Percentiles rank a stretch among this genome's conserved stretches.
Conservation (phyloP, 2,797 vertebrate genomes). For the Malurus leucopterus region DNA sequence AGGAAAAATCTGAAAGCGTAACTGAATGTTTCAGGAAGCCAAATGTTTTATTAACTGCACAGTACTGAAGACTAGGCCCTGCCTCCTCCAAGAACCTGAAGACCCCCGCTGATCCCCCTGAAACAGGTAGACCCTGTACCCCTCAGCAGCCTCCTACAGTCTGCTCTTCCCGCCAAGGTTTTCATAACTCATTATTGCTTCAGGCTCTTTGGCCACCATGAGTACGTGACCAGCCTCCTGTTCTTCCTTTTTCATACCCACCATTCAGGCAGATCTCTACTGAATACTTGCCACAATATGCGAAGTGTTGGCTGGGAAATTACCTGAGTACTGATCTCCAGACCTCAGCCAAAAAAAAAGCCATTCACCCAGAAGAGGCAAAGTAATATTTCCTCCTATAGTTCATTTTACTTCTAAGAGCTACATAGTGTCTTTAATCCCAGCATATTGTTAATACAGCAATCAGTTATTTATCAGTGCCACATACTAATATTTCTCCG, state of each 20-base stretch:
- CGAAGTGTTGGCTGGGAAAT: neutral
- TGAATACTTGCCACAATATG: neutral
- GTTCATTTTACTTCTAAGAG: neutral
- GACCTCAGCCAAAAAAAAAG: neutral
- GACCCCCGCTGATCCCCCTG: neutral
- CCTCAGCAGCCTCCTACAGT: neutral
- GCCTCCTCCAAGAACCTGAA: neutral
- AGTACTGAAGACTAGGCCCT: neutral
- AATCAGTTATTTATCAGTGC: neutral
- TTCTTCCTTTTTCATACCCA: neutral
- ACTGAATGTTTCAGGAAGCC: neutral
- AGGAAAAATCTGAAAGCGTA: neutral
- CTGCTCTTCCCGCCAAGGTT: accelerated
- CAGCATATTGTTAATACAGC: neutral
- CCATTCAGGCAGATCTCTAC: neutral
- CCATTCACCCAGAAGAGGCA: neutral
- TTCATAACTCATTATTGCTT: neutral
- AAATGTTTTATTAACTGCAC: neutral
- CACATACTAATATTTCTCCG: neutral
- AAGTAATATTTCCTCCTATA: neutral
- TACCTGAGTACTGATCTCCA: neutral
- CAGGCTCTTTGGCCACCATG: neutral
- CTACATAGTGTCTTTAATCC: neutral
- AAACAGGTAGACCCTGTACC: accelerated
- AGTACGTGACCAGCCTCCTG: neutral